Percentiles rank a stretch among this genome's conserved stretches.
Evolutionary conservation across 1,140 invertebrate genomes (phyloP).

Genomic region (Acromyrmex charruanus): DNA sequence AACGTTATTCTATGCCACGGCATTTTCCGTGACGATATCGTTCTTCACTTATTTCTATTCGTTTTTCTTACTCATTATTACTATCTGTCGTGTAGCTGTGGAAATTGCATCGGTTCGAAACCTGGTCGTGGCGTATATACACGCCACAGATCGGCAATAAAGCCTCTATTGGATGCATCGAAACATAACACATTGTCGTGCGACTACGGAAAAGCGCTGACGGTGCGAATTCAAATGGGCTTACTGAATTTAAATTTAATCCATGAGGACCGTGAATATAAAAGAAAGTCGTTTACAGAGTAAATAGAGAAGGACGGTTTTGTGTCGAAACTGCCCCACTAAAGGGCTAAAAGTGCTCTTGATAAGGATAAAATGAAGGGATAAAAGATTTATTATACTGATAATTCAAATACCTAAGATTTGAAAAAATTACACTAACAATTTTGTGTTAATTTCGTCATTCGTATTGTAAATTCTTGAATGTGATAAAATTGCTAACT

Average conservation of each 20-base stretch:
- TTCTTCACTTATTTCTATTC: constrained; percentile 14
- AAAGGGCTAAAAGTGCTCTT: too few relatives aligned
- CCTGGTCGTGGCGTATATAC: neutral
- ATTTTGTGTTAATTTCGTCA: neutral
- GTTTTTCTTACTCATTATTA: constrained; percentile 52
- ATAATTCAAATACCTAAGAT: neutral
- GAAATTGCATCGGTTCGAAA: constrained; percentile 69
- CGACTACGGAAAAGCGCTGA: constrained; percentile 30
- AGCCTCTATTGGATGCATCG: constrained; percentile 29
- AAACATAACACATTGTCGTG: constrained; percentile 19
- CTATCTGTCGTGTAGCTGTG: constrained; percentile 21
- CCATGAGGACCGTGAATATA: constrained; percentile 26
- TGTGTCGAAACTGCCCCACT: neutral
- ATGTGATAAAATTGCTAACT: neutral
- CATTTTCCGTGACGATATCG: neutral
- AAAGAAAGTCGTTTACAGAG: constrained; percentile 44
- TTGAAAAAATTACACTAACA: neutral
- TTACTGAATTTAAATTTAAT: constrained; percentile 47
- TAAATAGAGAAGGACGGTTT: neutral
- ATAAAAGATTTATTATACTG: constrained; percentile 17
- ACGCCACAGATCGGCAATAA: constrained; percentile 65
- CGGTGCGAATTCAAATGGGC: constrained; percentile 46
- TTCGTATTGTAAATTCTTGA: neutral
- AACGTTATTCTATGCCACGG: neutral
- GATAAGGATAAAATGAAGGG: too few relatives aligned